Percentiles rank a stretch among this genome's conserved stretches.
These are phyloP conservation scores for Trachelus iudaicus DNA, from an alignment of 2,888 invertebrate genomes.

Conservation along the genomic window DNA sequence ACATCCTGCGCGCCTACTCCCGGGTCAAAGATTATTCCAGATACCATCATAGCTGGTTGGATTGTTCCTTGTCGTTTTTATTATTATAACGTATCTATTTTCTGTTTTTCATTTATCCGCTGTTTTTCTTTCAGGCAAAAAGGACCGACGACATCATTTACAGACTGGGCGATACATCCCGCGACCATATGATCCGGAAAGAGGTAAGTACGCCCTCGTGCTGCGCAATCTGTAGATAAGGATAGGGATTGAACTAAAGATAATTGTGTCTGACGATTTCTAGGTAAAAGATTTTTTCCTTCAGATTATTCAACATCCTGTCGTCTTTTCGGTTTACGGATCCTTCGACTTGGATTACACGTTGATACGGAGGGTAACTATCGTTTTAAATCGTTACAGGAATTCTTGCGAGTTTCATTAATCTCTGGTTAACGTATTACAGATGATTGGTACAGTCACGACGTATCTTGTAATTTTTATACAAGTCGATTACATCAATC, in stretches of 20 bases:
- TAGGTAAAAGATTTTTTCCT: neutral
- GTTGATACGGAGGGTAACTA: neutral
- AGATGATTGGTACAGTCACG: constrained; percentile 28
- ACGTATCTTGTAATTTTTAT: constrained; percentile 53
- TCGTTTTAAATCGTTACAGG: neutral
- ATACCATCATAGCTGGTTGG: neutral
- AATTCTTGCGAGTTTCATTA: neutral
- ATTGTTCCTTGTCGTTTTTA: no score
- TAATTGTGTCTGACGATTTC: neutral
- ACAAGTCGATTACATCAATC: constrained; percentile 33
- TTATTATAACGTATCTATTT: neutral
- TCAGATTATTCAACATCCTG: neutral
- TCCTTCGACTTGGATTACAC: neutral
- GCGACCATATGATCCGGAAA: neutral
- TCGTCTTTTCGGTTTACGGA: neutral
- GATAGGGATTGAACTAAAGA: neutral
- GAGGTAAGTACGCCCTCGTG: neutral
- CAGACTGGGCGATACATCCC: neutral
- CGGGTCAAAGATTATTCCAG: neutral
- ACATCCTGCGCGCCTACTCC: no score
- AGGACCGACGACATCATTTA: neutral
- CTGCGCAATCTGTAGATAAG: neutral
- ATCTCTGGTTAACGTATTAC: neutral
- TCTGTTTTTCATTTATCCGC: neutral
- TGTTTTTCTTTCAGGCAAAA: neutral